Base-by-base conservation (phyloP, 2,888 invertebrate species). In the Kuschelorhynchus macadamiae region DNA sequence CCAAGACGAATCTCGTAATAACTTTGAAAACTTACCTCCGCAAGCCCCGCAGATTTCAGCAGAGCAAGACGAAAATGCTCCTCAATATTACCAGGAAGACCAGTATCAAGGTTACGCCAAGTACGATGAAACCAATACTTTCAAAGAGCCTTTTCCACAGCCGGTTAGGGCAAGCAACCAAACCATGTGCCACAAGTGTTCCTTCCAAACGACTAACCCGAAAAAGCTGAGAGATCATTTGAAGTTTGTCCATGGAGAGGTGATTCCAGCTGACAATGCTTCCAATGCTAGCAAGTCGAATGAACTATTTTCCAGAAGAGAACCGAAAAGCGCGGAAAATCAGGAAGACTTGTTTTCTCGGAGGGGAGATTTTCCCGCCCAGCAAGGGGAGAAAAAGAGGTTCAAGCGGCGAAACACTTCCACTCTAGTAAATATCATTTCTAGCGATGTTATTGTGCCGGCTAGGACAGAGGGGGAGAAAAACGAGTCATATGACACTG, bases 161-260 rank as follows among this genome's bases (percentile, higher is more conserved):
- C 30, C 59, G 7, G 44, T 18, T n/a, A 42, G 16, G 1, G 14
- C 18, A 4, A 42, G 25, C 39, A 52, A 32, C 8, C 56, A 62
- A 30, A 70, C 46, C 4, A 70, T 63, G 62, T 70, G 71, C 18
- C 64, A 60, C 18, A 64, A 55, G 33, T 71, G 71, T 30, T 67
- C 68, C 1, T 71, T 71, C 20, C 67, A 71, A 64, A 71, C 67
- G 5, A 61, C 64, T 21, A 68, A 65, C 14, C 36, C 52, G 2
- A 71, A 71, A 12, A 67, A 66, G 42, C 42, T 65, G 3, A 44
- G 53, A 8, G 64, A 55, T 47, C 71, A 71, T 68, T 52, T 71
- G n/a, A 71, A 71, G 18, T 71, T 65, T 42, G 71, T 71, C 4
- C 71, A 71, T 44, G 71, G 71, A 2, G 64, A 71, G 16, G 39